These are phyloP conservation scores for Entelurus aequoreus DNA, from an alignment of 2,113 vertebrate genomes.

Conservation along the genomic window DNA sequence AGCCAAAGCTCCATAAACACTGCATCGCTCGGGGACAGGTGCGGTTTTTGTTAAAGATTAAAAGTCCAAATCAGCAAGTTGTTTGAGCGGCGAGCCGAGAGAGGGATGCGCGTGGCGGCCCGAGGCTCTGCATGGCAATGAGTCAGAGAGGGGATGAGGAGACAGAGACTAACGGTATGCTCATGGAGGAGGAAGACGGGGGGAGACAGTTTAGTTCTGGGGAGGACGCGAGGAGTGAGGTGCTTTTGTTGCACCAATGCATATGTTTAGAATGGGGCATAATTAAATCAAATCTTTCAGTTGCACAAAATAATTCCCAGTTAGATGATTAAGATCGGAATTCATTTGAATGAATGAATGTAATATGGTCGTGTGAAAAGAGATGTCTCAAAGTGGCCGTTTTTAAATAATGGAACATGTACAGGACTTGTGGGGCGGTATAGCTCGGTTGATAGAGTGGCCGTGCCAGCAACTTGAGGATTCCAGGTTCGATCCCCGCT, in stretches of 20 bases:
- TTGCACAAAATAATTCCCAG: constrained; percentile 10
- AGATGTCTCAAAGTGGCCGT: constrained; percentile 10
- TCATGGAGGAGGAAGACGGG: constrained; percentile 11
- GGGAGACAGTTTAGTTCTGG: constrained; percentile 21
- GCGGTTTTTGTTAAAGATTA: constrained; percentile 54
- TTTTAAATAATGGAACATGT: no score
- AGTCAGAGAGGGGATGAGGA: constrained; percentile 41
- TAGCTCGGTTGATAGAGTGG: no score
- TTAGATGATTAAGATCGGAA: constrained; percentile 38
- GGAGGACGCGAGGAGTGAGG: constrained; percentile 3
- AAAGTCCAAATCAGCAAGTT: constrained; percentile 62
- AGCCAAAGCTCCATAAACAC: constrained; percentile 30
- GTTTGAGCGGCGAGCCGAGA: constrained; percentile 52
- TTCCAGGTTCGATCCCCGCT: no score
- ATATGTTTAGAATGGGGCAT: constrained; percentile 22
- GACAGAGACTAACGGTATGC: constrained; percentile 34
- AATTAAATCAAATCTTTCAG: constrained; percentile 13
- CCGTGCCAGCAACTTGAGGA: no score
- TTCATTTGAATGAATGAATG: constrained; percentile 37
- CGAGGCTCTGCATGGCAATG: constrained; percentile 27
- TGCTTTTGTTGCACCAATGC: constrained; percentile 14
- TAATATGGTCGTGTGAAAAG: constrained; percentile 13
- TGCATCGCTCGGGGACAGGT: constrained; percentile 41
- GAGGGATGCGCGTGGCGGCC: constrained; percentile 32
- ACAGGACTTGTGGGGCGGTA: no score